phyloP scores from a whole-genome alignment of 2,113 vertebrate species.

The Hymenochirus boettgeri region DNA sequence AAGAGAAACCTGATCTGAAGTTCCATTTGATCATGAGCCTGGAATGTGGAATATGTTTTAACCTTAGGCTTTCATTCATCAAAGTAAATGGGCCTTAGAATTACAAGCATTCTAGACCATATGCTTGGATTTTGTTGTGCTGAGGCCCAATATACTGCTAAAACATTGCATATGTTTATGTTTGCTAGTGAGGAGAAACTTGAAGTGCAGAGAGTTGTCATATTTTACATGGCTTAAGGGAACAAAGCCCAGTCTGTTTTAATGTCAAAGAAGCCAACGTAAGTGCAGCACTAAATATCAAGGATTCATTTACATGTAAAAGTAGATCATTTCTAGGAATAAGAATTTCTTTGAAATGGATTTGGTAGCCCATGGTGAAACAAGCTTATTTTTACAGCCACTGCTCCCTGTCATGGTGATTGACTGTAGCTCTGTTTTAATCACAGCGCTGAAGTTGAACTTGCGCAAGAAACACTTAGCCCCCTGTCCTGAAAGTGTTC shows the following conservation, averaged over 20 bases:
- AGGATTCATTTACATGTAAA: conserved; percentile 27
- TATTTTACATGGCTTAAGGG: conserved; percentile 42
- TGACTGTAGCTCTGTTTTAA: conserved; percentile 35
- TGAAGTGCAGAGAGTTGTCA: conserved; percentile 45
- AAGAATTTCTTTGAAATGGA: conserved; percentile 33
- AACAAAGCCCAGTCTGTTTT: conserved; percentile 32
- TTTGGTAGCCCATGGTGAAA: conserved; percentile 26
- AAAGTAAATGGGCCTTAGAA: conserved; percentile 46
- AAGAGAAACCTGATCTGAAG: conserved; percentile 50
- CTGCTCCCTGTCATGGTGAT: conserved; percentile 13
- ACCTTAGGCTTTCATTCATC: conserved; percentile 47
- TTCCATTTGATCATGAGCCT: conserved; percentile 48
- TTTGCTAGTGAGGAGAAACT: conserved; percentile 40
- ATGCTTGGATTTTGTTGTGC: conserved; percentile 37
- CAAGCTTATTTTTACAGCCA: conserved; percentile 33
- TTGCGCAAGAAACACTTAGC: conserved; percentile 21
- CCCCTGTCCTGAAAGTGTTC: conserved; percentile 14
- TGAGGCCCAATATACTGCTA: conserved; percentile 30
- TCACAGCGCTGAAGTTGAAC: conserved; percentile 2
- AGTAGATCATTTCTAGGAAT: conserved; percentile 34
- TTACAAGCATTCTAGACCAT: conserved; percentile 34
- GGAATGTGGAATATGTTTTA: conserved; percentile 51
- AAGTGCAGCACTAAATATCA: conserved; percentile 22
- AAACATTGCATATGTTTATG: conserved; percentile 22
- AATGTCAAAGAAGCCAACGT: conserved; percentile 1